Base-by-base conservation (phyloP, 2,113 vertebrate genomes). In the Theristicus caerulescens region DNA sequence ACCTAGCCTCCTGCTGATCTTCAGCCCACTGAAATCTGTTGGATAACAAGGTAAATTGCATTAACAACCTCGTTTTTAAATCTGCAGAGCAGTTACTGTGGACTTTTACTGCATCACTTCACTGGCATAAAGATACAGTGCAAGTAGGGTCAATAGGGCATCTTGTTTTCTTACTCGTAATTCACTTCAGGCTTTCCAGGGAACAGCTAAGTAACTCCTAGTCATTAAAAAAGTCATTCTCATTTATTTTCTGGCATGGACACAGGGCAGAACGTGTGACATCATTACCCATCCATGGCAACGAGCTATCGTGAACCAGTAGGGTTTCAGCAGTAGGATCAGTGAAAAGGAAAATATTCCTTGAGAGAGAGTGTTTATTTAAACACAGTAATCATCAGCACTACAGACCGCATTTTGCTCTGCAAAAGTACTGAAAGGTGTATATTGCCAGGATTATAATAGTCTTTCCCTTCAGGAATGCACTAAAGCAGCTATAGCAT, bases 201-300 rank as follows among this genome's bases (percentile, higher is more conserved):
- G 67, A 88, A 93, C 84, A 83, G 83, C 79, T 90, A 70, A 88
- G 64, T 92, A 93, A 74, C 67, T 69, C 59, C 29, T 11, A 81
- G 59, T 81, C 64, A 66, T 94, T 92, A 83, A 90, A 88, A 90
- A 90, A 70, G 44, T 32, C 11, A 87, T 81, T 83, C 40, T 71
- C 34, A 51, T 96, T 89, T 87, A 47, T 93, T 90, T 92, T 92
- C 64, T 94, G 71, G 54, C 85, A 73, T 38, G 51, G 92, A 62
- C 92, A 93, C 59, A 69, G 69, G 67, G 62, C 67, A 93, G 79
- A 88, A 90, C 59, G 54, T 93, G 74, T 90, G 88, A 94, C 94
- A 94, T 96, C 92, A 76, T 70, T 90, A 78, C 59, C 87, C 55
- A 52, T 0, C 88, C 94, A 93, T 96, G 58, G 90, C 96, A 96